phyloP scores from a whole-genome alignment of 2,113 vertebrate species.

The Hydropotes inermis region DNA sequence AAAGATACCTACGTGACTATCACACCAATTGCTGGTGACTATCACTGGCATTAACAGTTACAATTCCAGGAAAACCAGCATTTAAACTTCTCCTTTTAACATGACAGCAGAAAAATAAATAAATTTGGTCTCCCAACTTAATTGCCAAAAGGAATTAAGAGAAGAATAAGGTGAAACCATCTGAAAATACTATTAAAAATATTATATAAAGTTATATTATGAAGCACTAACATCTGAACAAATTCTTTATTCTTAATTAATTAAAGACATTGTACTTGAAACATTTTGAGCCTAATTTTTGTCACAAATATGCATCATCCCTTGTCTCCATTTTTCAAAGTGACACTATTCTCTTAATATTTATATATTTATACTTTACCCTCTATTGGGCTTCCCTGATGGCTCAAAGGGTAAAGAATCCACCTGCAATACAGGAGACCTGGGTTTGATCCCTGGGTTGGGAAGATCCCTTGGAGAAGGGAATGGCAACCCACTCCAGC shows the following conservation, averaged over 20 bases:
- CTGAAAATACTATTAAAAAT: neutral
- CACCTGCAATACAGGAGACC: accelerated
- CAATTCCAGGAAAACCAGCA: neutral
- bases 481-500: neutral
- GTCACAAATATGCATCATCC: neutral
- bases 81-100: neutral
- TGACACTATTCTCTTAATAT: neutral
- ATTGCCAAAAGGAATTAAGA: neutral
- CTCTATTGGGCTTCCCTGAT: neutral
- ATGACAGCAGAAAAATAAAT: neutral
- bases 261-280: neutral
- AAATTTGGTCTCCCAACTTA: neutral
- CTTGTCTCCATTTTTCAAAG: neutral
- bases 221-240: neutral
- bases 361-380: neutral
- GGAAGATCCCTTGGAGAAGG: neutral
- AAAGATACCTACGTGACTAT: neutral
- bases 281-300: neutral
- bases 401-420: neutral
- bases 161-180: neutral
- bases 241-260: neutral
- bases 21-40: neutral
- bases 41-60: neutral
- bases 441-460: neutral
- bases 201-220: neutral